Percentiles rank a stretch among this genome's conserved stretches.
Evolutionary conservation across 53 echinoderm and acorn worm genomes (phyloP).

Genomic region (Astropecten irregularis): DNA sequence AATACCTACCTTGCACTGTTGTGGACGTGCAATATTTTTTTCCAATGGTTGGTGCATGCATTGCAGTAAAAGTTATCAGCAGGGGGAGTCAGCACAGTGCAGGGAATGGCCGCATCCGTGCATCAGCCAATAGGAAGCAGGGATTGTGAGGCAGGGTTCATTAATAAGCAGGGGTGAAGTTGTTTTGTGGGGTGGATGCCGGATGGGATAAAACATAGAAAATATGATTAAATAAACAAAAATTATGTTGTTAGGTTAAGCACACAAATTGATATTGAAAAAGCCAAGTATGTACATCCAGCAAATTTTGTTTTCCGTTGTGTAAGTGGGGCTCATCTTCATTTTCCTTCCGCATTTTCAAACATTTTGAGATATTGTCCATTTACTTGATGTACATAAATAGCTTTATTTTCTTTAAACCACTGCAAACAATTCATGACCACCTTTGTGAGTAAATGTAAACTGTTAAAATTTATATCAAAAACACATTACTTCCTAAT

Average conservation of each 20-base stretch:
- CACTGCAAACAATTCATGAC: too few relatives aligned
- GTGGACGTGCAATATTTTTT: constrained; percentile 32
- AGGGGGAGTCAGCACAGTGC: constrained; percentile 55
- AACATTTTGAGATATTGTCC: too few relatives aligned
- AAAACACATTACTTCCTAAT: too few relatives aligned
- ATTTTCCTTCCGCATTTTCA: too few relatives aligned
- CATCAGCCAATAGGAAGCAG: constrained; percentile 53
- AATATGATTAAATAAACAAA: too few relatives aligned
- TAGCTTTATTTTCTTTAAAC: too few relatives aligned
- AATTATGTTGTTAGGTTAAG: too few relatives aligned
- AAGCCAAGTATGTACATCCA: not conserved
- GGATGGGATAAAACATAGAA: constrained; percentile 15
- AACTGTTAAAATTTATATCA: too few relatives aligned
- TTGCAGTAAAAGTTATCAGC: constrained; percentile 43
- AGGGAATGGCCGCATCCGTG: constrained; percentile 61
- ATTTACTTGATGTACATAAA: too few relatives aligned
- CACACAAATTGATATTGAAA: too few relatives aligned
- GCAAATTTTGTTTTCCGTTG: not conserved
- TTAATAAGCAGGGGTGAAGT: constrained; percentile 38
- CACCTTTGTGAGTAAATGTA: too few relatives aligned
- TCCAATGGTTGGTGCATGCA: constrained; percentile 49
- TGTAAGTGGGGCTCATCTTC: too few relatives aligned
- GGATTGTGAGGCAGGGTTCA: constrained; percentile 33
- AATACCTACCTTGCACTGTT: constrained; percentile 71
- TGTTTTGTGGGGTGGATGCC: not conserved